A percentile compares a stretch with the other conserved stretches of the same genome.
These are phyloP conservation scores for Triplophysa rosa DNA, from an alignment of 2,113 vertebrate genomes.

Conservation along the genomic window DNA sequence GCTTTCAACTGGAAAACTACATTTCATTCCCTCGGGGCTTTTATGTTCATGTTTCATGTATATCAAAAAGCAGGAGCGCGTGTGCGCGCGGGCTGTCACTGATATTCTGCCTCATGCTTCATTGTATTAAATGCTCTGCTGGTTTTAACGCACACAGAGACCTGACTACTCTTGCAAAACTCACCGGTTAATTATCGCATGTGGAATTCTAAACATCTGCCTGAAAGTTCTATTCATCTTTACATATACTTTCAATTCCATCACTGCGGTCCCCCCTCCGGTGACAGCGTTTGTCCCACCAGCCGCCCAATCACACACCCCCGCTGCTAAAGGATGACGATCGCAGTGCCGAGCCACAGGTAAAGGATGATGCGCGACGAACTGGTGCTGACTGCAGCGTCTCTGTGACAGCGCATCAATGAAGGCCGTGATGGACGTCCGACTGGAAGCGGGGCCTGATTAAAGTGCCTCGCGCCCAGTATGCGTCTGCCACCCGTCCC, in stretches of 20 bases:
- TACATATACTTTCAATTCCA: slow-evolving; percentile 23
- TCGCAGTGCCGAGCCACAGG: slow-evolving; percentile 10
- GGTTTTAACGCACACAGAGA: slow-evolving; percentile 21
- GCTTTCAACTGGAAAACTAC: slow-evolving; percentile 42
- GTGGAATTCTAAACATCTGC: slow-evolving; percentile 44
- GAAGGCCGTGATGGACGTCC: slow-evolving; percentile 41
- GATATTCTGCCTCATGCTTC: slow-evolving; percentile 28
- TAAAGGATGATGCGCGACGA: slow-evolving; percentile 35
- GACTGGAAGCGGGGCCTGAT: slow-evolving; percentile 38
- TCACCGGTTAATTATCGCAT: neutral
- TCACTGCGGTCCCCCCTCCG: slow-evolving; percentile 29
- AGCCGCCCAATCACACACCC: slow-evolving; percentile 32
- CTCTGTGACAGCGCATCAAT: slow-evolving; percentile 38
- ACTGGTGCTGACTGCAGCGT: slow-evolving; percentile 9
- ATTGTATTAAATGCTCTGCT: slow-evolving; percentile 45
- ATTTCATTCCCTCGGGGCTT: slow-evolving; percentile 35
- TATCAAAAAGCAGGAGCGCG: slow-evolving; percentile 18
- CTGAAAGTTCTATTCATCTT: slow-evolving; percentile 41
- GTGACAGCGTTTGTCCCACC: slow-evolving; percentile 21
- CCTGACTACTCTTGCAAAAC: slow-evolving; percentile 4
- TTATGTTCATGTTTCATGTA: slow-evolving; percentile 47
- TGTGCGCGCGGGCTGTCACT: slow-evolving; percentile 16
- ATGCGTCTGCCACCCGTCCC: slow-evolving; percentile 6
- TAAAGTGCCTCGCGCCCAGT: slow-evolving; percentile 41
- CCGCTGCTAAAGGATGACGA: slow-evolving; percentile 28